These are phyloP conservation scores for Coregonus suidteri DNA, from an alignment of 2,797 vertebrate species.

Conservation along the genomic window DNA sequence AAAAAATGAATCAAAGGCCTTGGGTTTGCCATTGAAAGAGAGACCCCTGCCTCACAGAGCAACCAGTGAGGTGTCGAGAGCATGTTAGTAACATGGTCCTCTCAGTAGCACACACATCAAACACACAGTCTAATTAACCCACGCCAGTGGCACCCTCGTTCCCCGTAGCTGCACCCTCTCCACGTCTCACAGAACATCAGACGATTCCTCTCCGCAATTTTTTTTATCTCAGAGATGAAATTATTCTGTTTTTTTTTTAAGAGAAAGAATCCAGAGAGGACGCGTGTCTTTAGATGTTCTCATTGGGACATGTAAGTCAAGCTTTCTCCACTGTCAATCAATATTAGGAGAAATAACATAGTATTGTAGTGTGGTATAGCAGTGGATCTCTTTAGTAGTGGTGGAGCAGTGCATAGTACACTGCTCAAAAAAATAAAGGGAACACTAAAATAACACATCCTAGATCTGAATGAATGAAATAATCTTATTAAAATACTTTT, in stretches of 20 bases:
- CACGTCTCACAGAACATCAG: slow-evolving; percentile 2
- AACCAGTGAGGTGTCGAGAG: slow-evolving; percentile 19
- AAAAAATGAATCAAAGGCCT: slow-evolving; percentile 59
- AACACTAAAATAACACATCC: no score
- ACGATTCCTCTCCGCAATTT: not conserved
- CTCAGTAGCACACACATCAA: not conserved
- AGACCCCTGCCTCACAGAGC: slow-evolving; percentile 31
- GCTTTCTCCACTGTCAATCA: not conserved
- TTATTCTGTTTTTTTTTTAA: not conserved
- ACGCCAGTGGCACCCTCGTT: not conserved
- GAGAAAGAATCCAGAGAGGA: not conserved
- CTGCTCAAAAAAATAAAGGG: no score
- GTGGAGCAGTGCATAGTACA: no score
- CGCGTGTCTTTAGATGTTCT: not conserved
- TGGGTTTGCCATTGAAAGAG: slow-evolving; percentile 32
- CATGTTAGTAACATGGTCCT: slow-evolving; percentile 1
- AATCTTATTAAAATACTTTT: no score
- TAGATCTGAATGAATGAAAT: no score
- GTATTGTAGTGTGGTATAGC: not conserved
- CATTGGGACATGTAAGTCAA: not conserved
- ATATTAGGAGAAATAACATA: not conserved
- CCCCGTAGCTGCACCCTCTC: not conserved
- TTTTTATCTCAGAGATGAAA: not conserved
- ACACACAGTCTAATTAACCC: slow-evolving; percentile 36
- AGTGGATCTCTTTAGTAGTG: no score